Conservation (phyloP, 1,140 invertebrate species). For the Bactericera cockerelli region DNA sequence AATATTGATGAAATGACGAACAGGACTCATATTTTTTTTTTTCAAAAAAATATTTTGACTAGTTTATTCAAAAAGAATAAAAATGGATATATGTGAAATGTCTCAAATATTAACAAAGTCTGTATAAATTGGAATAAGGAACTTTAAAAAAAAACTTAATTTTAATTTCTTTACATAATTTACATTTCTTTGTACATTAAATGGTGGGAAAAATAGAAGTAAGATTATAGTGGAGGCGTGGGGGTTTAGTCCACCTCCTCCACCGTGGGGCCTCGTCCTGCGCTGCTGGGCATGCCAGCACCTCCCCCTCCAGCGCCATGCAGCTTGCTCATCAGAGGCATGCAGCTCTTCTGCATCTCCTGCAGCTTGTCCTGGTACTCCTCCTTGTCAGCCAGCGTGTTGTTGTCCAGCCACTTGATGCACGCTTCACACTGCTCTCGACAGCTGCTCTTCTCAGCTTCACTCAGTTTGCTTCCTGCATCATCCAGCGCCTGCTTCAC, state of each 20-base stretch:
- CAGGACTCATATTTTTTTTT: too few relatives aligned
- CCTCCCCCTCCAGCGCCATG: constrained; percentile 26
- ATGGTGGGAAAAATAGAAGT: too few relatives aligned
- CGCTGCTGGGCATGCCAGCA: background rate
- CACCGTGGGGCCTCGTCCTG: constrained; percentile 47
- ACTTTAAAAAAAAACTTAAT: too few relatives aligned
- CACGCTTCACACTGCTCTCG: constrained; percentile 34
- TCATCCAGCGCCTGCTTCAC: constrained; percentile 45
- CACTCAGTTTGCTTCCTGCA: constrained; percentile 27
- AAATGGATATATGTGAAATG: too few relatives aligned
- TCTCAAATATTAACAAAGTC: too few relatives aligned
- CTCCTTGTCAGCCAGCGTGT: constrained; percentile 42
- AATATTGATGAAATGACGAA: too few relatives aligned
- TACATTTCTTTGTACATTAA: too few relatives aligned
- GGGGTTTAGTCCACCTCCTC: constrained; percentile 51
- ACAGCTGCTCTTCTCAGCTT: constrained; percentile 29
- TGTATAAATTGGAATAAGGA: too few relatives aligned
- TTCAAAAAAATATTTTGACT: too few relatives aligned
- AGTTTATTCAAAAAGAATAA: too few relatives aligned
- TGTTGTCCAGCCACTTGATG: constrained; percentile 45
- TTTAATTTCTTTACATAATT: too few relatives aligned
- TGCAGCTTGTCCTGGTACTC: constrained; percentile 43
- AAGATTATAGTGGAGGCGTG: too few relatives aligned
- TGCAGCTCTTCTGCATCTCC: constrained; percentile 35
- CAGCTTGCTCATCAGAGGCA: constrained; percentile 37